phyloP scores from a whole-genome alignment of 1,140 invertebrate species.

The Drosophila sechellia region DNA sequence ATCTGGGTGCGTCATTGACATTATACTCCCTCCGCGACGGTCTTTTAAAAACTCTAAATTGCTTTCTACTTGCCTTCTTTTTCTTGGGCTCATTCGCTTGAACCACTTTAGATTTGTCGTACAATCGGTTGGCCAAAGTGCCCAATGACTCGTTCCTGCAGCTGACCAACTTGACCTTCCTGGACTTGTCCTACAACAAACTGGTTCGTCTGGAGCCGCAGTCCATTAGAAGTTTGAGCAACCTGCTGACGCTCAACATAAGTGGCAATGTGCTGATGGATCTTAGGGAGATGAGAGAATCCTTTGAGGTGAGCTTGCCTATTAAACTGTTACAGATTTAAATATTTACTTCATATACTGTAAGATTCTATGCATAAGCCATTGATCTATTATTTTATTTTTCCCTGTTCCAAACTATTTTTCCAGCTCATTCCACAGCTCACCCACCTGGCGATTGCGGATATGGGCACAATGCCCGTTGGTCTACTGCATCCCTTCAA shows the following conservation, averaged over 20 bases:
- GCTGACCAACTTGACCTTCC: conserved; percentile 87
- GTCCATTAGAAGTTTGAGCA: conserved; percentile 85
- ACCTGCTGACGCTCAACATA: conserved; percentile 86
- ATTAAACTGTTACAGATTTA: no score
- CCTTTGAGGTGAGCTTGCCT: conserved; percentile 80
- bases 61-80: conserved; percentile 16
- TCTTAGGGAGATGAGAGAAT: conserved; percentile 80
- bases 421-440: conserved; percentile 85
- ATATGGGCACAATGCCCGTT: conserved; percentile 85
- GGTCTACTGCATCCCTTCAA: conserved; percentile 85
- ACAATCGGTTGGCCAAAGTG: conserved; percentile 90
- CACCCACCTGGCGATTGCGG: conserved; percentile 86
- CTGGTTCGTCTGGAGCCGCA: conserved; percentile 88
- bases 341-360: no score
- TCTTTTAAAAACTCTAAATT: conserved; percentile 28
- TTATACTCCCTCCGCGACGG: conserved; percentile 25
- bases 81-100: neutral
- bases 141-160: conserved; percentile 89
- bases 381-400: neutral
- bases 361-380: no score
- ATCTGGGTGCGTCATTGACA: conserved; percentile 73
- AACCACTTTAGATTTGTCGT: conserved; percentile 85
- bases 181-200: conserved; percentile 91
- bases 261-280: conserved; percentile 87
- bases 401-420: neutral